These are phyloP conservation scores for Heliconius ismenius DNA, from an alignment of 2,888 invertebrate genomes.

Conservation along the genomic window DNA sequence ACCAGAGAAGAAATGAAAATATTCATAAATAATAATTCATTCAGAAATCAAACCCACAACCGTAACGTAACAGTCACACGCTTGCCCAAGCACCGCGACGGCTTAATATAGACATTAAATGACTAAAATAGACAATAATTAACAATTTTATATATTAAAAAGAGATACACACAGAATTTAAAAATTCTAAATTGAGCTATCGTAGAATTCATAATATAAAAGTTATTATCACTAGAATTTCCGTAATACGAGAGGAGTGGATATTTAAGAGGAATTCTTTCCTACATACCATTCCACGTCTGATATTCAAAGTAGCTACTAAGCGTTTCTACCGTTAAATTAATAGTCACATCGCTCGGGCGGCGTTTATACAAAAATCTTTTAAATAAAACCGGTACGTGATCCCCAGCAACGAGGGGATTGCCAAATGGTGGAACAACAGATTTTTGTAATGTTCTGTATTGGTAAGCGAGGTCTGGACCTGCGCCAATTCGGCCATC, in stretches of 20 bases:
- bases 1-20: too few species aligned
- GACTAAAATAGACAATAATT: too few species aligned
- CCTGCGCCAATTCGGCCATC: constrained; percentile 75
- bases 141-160: too few species aligned
- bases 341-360: constrained; percentile 65
- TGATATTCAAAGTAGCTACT: constrained; percentile 54
- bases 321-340: constrained; percentile 64
- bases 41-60: too few species aligned
- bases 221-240: constrained; percentile 4
- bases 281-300: constrained; percentile 52
- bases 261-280: constrained; percentile 27
- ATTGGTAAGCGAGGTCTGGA: constrained; percentile 77
- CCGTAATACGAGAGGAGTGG: background rate
- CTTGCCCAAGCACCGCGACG: too few species aligned
- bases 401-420: constrained; percentile 58
- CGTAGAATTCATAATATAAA: background rate
- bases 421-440: constrained; percentile 79
- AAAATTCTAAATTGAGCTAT: background rate
- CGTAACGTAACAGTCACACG: too few species aligned
- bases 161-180: too few species aligned
- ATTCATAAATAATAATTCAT: too few species aligned
- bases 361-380: constrained; percentile 68
- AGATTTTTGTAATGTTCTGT: constrained; percentile 79
- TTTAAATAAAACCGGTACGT: constrained; percentile 76
- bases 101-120: too few species aligned